Base-by-base conservation (phyloP, 92 coral and sea anemone genomes). In the Actinernus sp. region DNA sequence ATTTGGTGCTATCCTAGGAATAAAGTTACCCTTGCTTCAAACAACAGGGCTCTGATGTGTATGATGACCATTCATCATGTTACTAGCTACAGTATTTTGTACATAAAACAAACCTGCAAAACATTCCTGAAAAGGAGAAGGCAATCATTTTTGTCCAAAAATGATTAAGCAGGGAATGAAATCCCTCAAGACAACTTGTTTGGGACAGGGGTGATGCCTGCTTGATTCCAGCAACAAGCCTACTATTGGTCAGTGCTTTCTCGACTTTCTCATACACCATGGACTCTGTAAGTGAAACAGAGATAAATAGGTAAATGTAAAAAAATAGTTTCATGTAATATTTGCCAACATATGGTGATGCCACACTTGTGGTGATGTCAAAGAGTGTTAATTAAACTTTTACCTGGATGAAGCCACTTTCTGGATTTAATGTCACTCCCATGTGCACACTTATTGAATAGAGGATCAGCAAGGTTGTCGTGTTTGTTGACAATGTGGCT, bases 361-460 rank as follows among this genome's bases (percentile, higher is more conserved):
- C n/a, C n/a, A n/a, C n/a, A n/a, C n/a, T n/a, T n/a, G n/a, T n/a
- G n/a, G n/a, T n/a, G n/a, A n/a, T n/a, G n/a, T n/a, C n/a, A n/a
- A n/a, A n/a, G n/a, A n/a, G n/a, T n/a, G n/a, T n/a, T n/a, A n/a
- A n/a, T n/a, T n/a, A 12, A 49, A 21, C 2, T 12, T 12, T 65
- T 21, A 65, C 73, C 73, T 20, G 13, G 4, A 23, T 46, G 22
- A 1, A 65, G 44, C 73, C 73, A 65, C 60, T 26, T 28, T 10
- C 73, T 2, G 10, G 48, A 59, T 8, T 20, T 13, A 23, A 65
- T 46, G 16, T 82, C 84, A 27, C 25, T 14, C 13, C 83, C 83
- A 48, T 73, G 83, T n/a, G 76, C 83, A 82, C 83, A 82, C 69
- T 67, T 74, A 18, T 73, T 51, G 55, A 82, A 75, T 2, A 68